Evolutionary conservation across 2,113 vertebrate species (phyloP), one percentile per base, ranked within the genome.

Genomic region (Sinocyclocheilus rhinocerous): DNA sequence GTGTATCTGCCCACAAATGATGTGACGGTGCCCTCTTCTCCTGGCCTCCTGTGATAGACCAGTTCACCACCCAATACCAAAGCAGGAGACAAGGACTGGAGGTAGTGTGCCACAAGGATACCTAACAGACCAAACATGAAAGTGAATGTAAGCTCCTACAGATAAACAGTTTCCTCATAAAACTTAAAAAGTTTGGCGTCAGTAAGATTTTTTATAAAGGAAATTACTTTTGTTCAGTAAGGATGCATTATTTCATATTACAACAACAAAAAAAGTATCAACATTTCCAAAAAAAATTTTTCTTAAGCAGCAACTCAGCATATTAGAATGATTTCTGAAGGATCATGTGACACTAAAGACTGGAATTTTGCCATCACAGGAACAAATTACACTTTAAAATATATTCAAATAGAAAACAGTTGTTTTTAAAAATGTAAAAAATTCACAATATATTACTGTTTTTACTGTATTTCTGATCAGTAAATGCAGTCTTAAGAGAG

Each of bases 1-100:
- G 96, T 97, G 87, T 98, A 97, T 76, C 96, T 95, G 86, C 97
- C 97, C 65, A 96, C 92, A 3, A 97, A 88, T 4, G 97, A 97
- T 84, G 96, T 95, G 70, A 97, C 96, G 0, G 95, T 95, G 57
- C 96, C 97, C 86, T 98, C 96, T 84, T 97, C 96, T 15, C 97
- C 97, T 0, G 97, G 96, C 87, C 97, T 95, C 78, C 93, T 93
- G 90, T 97, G 97, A 89, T 96, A 97, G 42, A 97, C 96, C 9
- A 97, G 92, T 89, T 98, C 97, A 50, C 96, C 96, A 0, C 97
- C 97, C 12, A 98, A 91, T 42, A 96, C 96, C 91, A 97, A 92
- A 13, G 92, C 91, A 0, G 96, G 95, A 0, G 96, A 96, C 87
- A 97, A 89, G 22, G 97, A 97, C 94, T 97, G 97, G 26, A 97